Percentiles rank a stretch among this genome's conserved stretches.
These are phyloP conservation scores for Diabrotica balteata DNA, from an alignment of 2,888 invertebrate genomes.

Conservation along the genomic window DNA sequence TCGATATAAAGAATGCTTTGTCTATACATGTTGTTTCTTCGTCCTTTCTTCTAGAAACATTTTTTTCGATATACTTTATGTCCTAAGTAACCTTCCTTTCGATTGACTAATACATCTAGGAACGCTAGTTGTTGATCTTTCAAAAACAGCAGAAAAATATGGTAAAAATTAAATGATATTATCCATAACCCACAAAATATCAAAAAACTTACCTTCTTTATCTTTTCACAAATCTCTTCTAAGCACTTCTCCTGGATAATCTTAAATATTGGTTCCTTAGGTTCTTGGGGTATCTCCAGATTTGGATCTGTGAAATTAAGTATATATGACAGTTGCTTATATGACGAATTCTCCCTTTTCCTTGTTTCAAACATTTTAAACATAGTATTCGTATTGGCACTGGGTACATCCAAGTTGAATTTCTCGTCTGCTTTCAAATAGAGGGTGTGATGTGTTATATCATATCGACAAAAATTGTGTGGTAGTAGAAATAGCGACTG, in stretches of 20 bases:
- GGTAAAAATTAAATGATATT: no score
- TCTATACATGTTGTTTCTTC: no score
- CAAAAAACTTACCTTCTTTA: slow-evolving; percentile 39
- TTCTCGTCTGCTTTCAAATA: slow-evolving; percentile 45
- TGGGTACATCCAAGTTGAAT: slow-evolving; percentile 27
- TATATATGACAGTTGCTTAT: slow-evolving; percentile 58
- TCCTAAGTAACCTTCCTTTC: no score
- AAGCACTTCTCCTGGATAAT: slow-evolving; percentile 38
- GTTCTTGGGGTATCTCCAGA: slow-evolving; percentile 47
- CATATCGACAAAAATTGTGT: slow-evolving; percentile 78
- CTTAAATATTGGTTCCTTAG: slow-evolving; percentile 37
- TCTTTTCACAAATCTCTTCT: slow-evolving; percentile 55
- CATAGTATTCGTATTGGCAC: slow-evolving; percentile 15
- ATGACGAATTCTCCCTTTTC: slow-evolving; percentile 19
- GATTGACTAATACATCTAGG: no score
- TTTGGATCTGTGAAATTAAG: slow-evolving; percentile 64
- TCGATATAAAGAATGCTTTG: no score
- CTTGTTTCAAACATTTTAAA: slow-evolving; percentile 30
- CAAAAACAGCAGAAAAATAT: no score
- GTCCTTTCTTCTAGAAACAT: no score
- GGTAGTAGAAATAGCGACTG: slow-evolving; percentile 71
- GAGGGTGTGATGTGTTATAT: slow-evolving; percentile 55
- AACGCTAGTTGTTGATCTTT: no score
- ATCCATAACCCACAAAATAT: no score
- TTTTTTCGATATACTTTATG: no score